Evolutionary conservation across 2,113 vertebrate genomes (phyloP), one percentile per base, ranked within the genome.

Genomic region (Panthera tigris): DNA sequence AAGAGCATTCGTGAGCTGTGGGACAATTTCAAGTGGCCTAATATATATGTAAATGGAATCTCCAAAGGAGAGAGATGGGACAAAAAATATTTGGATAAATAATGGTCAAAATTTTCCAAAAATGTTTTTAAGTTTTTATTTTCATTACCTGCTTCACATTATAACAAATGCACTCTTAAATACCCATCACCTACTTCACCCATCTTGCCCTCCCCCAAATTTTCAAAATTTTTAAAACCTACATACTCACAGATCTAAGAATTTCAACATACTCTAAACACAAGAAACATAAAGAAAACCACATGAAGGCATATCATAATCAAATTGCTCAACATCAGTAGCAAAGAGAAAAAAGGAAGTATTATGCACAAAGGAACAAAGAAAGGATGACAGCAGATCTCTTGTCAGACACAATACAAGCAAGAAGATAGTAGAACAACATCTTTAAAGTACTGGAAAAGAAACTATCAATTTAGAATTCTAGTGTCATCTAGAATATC

Each of bases 1-100:
- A 96, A 85, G 36, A 83, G 4, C 27, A 68, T 88, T 16, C 23
- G 5, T 80, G 48, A 74, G 3, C 71, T 94, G 33, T 48, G 33
- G 76, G 23, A 84, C 48, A 95, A 91, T 25, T 50, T 71, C n/a
- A 84, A 74, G 21, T 88, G 19, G 41, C 2, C 41, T 80, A 88
- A 48, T 36, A 27, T 13, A 13, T 33, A 10, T 76, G 36, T 76
- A 92, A 86, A 50, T 50, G 39, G n/a, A 85, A 39, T 90, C 50
- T 52, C 48, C 52, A 69, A 81, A 92, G 52, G 61, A 80, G 12
- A 39, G 21, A 33, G 11, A 7, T 63, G 31, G n/a, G 31, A 69
- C 36, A 81, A 95, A 63, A 81, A 11, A 29, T 50, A 57, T 93
- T 87, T 86, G 68, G 78, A 69, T 91, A 95, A 81, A 68, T 80